Evolutionary conservation across 2,888 invertebrate genomes (phyloP), one percentile per base, ranked within the genome.

Genomic region (Dioctria linearis): DNA sequence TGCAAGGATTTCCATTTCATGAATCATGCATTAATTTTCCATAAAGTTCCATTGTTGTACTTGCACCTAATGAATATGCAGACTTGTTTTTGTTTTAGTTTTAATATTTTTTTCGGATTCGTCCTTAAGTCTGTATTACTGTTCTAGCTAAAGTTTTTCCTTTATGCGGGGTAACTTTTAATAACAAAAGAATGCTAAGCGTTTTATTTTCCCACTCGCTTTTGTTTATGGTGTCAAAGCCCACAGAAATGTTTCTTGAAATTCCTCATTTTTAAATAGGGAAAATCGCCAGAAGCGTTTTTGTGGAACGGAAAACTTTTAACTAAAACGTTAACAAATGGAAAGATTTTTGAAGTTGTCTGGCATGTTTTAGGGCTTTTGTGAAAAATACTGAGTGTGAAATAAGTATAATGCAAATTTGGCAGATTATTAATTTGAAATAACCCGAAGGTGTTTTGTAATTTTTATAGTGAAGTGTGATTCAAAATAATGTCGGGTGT

Each of bases 201-300:
- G 69, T 39, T 69, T 37, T 37, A 49, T 51, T 69, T 69, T 69
- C 37, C 37, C 69, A 51, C 69, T 69, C 49, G 69, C 37, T 51
- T 69, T 51, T 69, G 51, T 69, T 69, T 69, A 69, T 69, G 69
- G 69, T 69, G 39, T 49, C 69, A 69, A 51, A 69, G 69, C 51
- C 40, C 51, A 51, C 11, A 69, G 51, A 51, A 51, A 39, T 51
- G 13, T 51, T 69, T 51, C n/a, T 51, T 25, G 54, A 69, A 69
- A 51, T 39, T 69, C 49, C 69, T 49, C 69, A 69, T 51, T 69
- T 43, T 54, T 51, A 11, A 69, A 69, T 69, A 69, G 46, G 49
- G 69, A 43, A 51, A 69, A 69, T 69, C 49, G 69, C 69, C 69
- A 49, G 37, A 49, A 51, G 69, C 54, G 6, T n/a, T 54, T 54